Percentiles rank a stretch among this genome's conserved stretches.
Conservation (phyloP, 2,888 invertebrate genomes). For the Oscheius sp. region DNA sequence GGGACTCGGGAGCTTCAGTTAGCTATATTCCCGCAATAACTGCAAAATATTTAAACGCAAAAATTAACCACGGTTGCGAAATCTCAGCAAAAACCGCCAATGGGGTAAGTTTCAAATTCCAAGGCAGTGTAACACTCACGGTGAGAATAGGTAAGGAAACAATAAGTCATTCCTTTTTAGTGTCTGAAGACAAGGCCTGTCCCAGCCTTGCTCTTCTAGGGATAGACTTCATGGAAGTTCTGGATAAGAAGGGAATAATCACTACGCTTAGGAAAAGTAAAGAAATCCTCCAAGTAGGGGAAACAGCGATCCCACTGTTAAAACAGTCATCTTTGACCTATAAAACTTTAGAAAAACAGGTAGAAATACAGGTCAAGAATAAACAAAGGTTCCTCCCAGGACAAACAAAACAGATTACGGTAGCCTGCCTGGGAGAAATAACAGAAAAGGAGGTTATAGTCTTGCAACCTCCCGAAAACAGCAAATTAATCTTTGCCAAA, state of each 20-base stretch:
- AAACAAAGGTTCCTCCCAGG: no score
- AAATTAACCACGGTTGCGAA: background rate
- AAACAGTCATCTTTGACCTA: no score
- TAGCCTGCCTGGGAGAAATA: no score
- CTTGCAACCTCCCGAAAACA: no score
- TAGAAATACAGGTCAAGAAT: no score
- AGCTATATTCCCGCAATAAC: background rate
- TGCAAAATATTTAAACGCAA: background rate
- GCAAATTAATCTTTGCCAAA: no score
- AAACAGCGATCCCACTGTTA: no score
- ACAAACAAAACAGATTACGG: no score
- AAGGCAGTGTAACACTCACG: background rate
- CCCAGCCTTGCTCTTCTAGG: slow-evolving; percentile 21
- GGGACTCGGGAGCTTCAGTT: slow-evolving; percentile 17
- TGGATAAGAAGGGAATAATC: slow-evolving; percentile 13
- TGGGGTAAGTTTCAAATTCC: background rate
- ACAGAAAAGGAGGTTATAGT: no score
- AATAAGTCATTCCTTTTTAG: background rate
- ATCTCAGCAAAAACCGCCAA: slow-evolving; percentile 1
- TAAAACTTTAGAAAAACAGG: no score
- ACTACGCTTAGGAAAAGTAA: no score
- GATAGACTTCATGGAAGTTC: slow-evolving; percentile 17
- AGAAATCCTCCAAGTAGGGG: no score
- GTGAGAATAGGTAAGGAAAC: background rate
- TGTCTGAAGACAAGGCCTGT: slow-evolving; percentile 21